These are phyloP conservation scores for Eilema depressum DNA, from an alignment of 2,888 invertebrate genomes.

Conservation along the genomic window DNA sequence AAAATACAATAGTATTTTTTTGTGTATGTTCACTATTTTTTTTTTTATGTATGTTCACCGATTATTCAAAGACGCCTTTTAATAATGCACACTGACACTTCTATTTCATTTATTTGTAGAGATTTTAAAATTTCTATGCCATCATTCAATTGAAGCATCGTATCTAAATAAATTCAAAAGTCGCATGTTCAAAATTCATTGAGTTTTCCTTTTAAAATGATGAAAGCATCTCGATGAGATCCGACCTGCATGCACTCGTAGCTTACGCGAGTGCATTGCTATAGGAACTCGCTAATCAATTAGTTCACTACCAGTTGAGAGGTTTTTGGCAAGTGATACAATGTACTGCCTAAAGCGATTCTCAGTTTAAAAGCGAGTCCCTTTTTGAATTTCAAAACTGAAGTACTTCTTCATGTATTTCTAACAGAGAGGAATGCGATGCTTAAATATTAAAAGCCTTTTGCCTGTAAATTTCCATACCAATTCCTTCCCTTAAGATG, in stretches of 20 bases:
- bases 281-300: not conserved
- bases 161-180: not conserved
- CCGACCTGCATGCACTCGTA: not conserved
- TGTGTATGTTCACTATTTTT: no score
- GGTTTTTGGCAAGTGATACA: not conserved
- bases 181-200: not conserved
- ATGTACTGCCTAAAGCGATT: not conserved
- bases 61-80: no score
- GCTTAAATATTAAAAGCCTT: not conserved
- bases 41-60: no score
- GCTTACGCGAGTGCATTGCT: not conserved
- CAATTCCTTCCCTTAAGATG: not conserved
- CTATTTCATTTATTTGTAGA: no score
- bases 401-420: not conserved
- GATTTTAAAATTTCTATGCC: no score
- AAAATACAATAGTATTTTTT: no score
- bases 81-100: no score
- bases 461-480: not conserved
- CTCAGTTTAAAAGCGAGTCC: not conserved
- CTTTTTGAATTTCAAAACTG: not conserved
- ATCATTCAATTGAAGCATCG: no score
- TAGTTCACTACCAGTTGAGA: not conserved
- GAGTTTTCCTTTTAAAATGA: not conserved
- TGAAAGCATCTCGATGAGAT: not conserved
- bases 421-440: not conserved